Conservation (phyloP, 2,888 invertebrate species). For the Orthosia gothica region DNA sequence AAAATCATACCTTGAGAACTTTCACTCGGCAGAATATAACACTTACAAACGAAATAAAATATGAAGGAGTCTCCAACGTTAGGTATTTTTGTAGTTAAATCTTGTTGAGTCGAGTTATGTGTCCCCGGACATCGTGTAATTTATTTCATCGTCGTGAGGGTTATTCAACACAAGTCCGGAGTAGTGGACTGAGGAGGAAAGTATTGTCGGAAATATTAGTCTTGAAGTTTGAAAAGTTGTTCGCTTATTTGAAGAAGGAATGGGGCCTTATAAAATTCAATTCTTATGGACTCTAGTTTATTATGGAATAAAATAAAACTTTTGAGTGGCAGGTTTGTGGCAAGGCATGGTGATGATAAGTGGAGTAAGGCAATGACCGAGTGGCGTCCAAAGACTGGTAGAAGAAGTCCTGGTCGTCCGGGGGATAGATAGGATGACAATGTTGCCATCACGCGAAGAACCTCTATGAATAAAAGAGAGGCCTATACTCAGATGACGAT, state of each 20-base stretch:
- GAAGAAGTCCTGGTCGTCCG: no score
- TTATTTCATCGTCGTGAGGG: conserved; percentile 46
- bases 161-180: conserved; percentile 27
- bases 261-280: no score
- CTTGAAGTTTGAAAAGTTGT: conserved; percentile 1
- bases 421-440: no score
- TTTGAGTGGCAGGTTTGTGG: no score
- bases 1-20: conserved; percentile 40
- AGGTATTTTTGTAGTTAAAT: conserved; percentile 50
- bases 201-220: conserved; percentile 34
- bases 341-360: no score
- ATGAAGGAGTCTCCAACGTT: conserved; percentile 22
- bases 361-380: no score
- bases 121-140: conserved; percentile 44
- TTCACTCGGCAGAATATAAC: conserved; percentile 23
- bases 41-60: conserved; percentile 52
- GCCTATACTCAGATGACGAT: no score
- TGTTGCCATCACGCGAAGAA: no score
- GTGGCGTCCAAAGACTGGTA: no score
- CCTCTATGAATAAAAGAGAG: no score
- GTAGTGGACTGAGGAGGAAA: conserved; percentile 17
- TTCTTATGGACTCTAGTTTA: no score
- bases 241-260: neutral
- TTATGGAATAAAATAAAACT: no score
- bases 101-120: conserved; percentile 52